Base-by-base conservation (phyloP, 2,888 invertebrate genomes). In the Embidobia sp. region DNA sequence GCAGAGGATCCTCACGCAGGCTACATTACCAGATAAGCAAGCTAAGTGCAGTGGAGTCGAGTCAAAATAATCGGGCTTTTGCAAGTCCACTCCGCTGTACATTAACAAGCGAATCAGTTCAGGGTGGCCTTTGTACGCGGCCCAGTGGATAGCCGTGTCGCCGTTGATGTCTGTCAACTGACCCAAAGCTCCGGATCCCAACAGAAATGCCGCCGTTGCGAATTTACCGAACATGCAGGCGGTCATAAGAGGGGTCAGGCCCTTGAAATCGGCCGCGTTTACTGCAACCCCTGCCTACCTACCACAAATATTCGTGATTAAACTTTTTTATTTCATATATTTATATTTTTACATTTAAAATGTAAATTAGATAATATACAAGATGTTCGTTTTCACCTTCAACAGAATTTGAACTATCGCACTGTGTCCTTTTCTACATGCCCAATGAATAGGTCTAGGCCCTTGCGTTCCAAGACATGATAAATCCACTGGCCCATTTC, bases 141-240 rank as follows among this genome's bases (percentile, higher is more conserved):
- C 97, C 97, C 97, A 98, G 85, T 98, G 97, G 22, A 97, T 90
- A 0, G 97, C 97, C 0, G 96, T 96, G 85, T 98, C 97, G 0
- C 97, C 97, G 86, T 98, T 97, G 81, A 96, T 96, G 84, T 98
- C 97, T 0, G 95, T 95, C 44, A 96, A 91, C 84, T 96, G 94
- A 79, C 96, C 94, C 0, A 95, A 92, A 0, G 97, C 97, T 1
- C 96, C 97, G 93, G 95, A 96, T 19, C 97, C 97, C 51, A 98
- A 91, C 0, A 98, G 91, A 88, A 96, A 97, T 0, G 97, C 97
- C 0, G 97, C 97, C 0, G 97, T 95, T 6, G 96, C 96, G 1
- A 96, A 95, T 85, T 96, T 93, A 5, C 97, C 97, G 86, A 97
- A 97, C 95, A 97, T 97, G 82, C 96, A 96, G 0, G 97, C 97